Conservation (phyloP, 2,797 vertebrate species). For the Tragelaphus eurycerus region DNA sequence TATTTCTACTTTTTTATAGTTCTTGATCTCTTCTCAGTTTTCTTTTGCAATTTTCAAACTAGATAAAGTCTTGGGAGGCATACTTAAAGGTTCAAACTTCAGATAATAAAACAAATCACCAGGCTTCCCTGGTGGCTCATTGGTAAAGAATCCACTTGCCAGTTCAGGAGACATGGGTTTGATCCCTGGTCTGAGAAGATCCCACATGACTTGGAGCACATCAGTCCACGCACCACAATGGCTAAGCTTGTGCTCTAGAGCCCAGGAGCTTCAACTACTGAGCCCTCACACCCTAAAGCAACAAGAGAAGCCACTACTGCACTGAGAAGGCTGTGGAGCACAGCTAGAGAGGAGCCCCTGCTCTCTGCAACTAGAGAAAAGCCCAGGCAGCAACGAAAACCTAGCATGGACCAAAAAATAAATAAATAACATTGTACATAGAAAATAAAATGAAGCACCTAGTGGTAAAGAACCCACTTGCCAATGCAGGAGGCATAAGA, state of each 20-base stretch:
- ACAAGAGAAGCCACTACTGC: neutral
- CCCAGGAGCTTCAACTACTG: neutral
- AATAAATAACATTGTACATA: neutral
- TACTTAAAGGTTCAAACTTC: neutral
- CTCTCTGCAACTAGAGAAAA: neutral
- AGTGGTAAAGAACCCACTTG: neutral
- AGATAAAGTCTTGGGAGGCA: neutral
- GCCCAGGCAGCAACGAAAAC: neutral
- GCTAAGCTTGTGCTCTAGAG: neutral
- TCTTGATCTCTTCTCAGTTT: neutral
- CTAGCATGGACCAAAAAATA: neutral
- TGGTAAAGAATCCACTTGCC: neutral
- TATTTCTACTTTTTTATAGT: neutral
- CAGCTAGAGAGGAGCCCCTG: neutral
- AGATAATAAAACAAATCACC: neutral
- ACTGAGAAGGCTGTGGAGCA: neutral
- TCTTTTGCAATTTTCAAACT: neutral
- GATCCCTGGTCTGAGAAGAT: neutral
- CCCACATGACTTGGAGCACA: neutral
- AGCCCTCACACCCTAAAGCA: neutral
- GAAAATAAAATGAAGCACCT: neutral
- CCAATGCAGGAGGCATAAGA: neutral
- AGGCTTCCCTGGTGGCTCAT: neutral
- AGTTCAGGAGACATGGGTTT: neutral
- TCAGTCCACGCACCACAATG: rapidly evolving